Percentiles rank a stretch among this genome's conserved stretches.
Evolutionary conservation across 2,888 invertebrate species (phyloP).

Genomic region (Tortrix viridana): DNA sequence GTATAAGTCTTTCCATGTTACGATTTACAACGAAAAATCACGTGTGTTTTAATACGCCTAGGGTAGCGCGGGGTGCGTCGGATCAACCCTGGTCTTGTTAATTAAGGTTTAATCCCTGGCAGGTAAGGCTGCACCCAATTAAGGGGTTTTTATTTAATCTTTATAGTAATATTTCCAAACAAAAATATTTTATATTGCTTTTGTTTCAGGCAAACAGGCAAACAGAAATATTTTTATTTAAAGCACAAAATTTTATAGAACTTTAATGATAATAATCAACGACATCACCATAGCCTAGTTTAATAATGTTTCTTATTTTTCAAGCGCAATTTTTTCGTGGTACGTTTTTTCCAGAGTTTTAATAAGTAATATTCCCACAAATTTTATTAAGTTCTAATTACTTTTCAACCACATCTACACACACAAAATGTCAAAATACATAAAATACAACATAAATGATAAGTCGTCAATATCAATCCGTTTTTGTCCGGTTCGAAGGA

Average conservation of each 20-base stretch:
- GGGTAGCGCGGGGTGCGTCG: background rate
- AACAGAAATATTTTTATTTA: no score
- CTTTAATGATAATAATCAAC: no score
- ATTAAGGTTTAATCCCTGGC: conserved; percentile 46
- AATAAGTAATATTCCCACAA: no score
- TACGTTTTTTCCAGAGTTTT: no score
- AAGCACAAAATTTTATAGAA: no score
- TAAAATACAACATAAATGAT: conserved; percentile 50
- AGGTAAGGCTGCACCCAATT: conserved; percentile 67
- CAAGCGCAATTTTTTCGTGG: no score
- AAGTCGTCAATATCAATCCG: conserved; percentile 54
- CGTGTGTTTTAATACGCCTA: conserved; percentile 18
- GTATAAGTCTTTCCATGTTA: no score
- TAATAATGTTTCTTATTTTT: no score
- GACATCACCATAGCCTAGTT: no score
- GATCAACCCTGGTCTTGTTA: background rate
- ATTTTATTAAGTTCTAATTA: no score
- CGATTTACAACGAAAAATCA: background rate
- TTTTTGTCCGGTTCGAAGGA: conserved; percentile 41
- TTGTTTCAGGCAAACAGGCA: no score
- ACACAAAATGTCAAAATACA: conserved; percentile 14
- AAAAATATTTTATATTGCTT: no score
- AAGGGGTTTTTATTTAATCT: conserved; percentile 53
- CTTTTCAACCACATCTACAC: background rate
- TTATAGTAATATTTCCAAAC: background rate